Base-by-base conservation (phyloP, 2,888 invertebrate genomes). In the Physocephala rufipes region DNA sequence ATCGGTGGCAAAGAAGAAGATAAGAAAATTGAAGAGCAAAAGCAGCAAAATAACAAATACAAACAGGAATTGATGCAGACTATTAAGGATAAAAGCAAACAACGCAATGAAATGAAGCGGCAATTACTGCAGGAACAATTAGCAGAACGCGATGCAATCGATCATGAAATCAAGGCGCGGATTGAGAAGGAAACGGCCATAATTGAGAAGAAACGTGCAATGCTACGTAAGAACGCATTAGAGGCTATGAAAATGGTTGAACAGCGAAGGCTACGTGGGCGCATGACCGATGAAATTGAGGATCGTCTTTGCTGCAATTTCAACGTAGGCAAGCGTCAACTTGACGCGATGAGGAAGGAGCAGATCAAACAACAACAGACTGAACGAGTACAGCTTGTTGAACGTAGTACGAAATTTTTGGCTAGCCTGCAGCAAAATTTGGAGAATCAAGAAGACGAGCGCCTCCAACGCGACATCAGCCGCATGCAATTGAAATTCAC, bases 401-500 rank as follows among this genome's bases (percentile, higher is more conserved):
- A 88, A 26, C 77, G 80, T n/a, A 88, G 89, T 74, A 88, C 88
- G 67, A 77, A 83, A 62, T 82, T 85, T 71, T 77, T 89, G 73
- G 85, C 85, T 64, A 85, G 86, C 0, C 86, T 88, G 0, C 86
- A 87, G 36, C 86, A 86, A 16, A 85, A 81, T 28, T 86, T 87
- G 1, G 85, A 86, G 1, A 83, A 80, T 0, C 81, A 82, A 61
- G 90, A 90, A 49, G 86, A 87, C 21, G 87, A 84, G n/a, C 86
- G 86, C 0, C 78, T 88, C 0, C 83, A 87, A 19, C 88, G 88
- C 45, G 90, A 89, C 16, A 77, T 88, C 30, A 84, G 82, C 16
- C 89, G 90, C 81, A 82, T 82, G 78, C 86, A 86, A 12, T 79
- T 83, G 16, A 81, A 82, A 78, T 86, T 84, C 76, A 85, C 83